These are phyloP conservation scores for Drosophila bocqueti DNA, from an alignment of 1,140 invertebrate species.

Conservation along the genomic window DNA sequence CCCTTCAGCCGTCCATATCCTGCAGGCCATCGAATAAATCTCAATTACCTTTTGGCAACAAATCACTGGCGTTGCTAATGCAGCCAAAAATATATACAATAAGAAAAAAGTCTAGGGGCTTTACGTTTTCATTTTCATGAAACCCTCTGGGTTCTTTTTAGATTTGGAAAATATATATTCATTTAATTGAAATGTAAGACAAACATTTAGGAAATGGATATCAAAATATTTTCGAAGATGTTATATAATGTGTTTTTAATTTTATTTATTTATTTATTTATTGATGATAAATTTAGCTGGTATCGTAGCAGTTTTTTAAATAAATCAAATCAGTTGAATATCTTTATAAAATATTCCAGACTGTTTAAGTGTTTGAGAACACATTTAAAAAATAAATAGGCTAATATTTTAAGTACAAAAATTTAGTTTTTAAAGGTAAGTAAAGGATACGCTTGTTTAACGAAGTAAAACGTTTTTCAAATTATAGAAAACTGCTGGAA, in stretches of 20 bases:
- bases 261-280: no score
- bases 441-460: no score
- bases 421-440: no score
- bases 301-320: no score
- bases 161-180: neutral
- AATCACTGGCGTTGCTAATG: constrained; percentile 49
- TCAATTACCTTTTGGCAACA: constrained; percentile 32
- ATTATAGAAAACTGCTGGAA: neutral
- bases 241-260: no score
- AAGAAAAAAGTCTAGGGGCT: constrained; percentile 31
- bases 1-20: constrained; percentile 22
- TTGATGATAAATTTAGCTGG: no score
- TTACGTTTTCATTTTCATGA: constrained; percentile 6
- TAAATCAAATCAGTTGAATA: no score
- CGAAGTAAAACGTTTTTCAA: no score
- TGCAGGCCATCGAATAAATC: constrained; percentile 40
- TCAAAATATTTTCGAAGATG: no score
- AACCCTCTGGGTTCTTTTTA: no score
- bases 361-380: neutral
- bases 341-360: no score
- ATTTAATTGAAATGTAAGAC: neutral
- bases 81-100: constrained; percentile 18
- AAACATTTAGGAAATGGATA: neutral
- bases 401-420: no score
- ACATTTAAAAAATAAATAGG: neutral